phyloP scores from a whole-genome alignment of 2,888 invertebrate species.

The Tetramorium bicarinatum region DNA sequence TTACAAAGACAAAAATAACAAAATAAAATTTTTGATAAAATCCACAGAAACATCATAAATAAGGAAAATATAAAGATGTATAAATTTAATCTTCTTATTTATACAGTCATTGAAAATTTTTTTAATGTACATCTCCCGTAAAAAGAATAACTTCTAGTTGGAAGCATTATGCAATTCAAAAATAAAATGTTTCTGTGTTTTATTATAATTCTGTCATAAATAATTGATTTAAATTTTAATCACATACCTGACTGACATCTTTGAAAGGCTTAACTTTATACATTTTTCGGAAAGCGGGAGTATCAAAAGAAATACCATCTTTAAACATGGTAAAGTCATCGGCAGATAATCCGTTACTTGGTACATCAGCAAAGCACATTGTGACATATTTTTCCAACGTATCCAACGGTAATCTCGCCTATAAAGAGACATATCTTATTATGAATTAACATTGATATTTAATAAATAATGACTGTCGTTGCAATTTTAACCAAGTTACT shows the following conservation, averaged over 20 bases:
- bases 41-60: neutral
- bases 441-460: conserved; percentile 44
- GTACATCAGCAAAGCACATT: conserved; percentile 90
- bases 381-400: conserved; percentile 90
- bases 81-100: neutral
- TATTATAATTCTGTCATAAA: neutral
- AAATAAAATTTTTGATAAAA: neutral
- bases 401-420: conserved; percentile 89
- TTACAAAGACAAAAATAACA: neutral
- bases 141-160: neutral
- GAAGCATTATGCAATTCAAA: neutral
- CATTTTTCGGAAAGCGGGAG: conserved; percentile 89
- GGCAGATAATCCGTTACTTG: conserved; percentile 89
- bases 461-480: neutral
- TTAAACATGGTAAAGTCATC: conserved; percentile 89
- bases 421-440: neutral
- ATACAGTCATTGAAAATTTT: neutral
- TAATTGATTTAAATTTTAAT: neutral
- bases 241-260: conserved; percentile 89
- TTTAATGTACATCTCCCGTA: neutral
- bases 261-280: conserved; percentile 93
- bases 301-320: conserved; percentile 88
- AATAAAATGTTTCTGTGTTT: neutral
- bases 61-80: neutral
- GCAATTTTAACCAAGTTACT: conserved; percentile 83